These are phyloP conservation scores for Coleophora deauratella DNA, from an alignment of 2,888 invertebrate genomes.

Conservation along the genomic window DNA sequence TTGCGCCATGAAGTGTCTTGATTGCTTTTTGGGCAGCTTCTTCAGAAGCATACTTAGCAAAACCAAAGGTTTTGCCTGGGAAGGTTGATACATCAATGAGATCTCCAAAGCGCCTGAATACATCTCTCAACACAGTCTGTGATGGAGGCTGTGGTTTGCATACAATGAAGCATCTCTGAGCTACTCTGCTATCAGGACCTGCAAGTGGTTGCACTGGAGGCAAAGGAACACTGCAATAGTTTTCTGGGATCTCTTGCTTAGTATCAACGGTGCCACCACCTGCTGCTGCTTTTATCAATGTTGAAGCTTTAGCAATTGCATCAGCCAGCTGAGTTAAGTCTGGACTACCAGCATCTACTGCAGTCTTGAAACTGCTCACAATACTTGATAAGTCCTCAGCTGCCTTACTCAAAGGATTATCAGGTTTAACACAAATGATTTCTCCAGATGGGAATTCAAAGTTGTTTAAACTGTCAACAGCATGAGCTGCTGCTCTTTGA, in stretches of 20 bases:
- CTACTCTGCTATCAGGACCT: conserved; percentile 72
- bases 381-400: conserved; percentile 50
- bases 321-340: conserved; percentile 81
- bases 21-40: conserved; percentile 87
- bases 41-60: conserved; percentile 88
- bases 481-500: conserved; percentile 70
- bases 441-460: conserved; percentile 95
- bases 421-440: conserved; percentile 82
- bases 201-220: conserved; percentile 82
- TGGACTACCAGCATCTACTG: conserved; percentile 41
- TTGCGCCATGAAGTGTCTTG: conserved; percentile 82
- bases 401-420: conserved; percentile 48
- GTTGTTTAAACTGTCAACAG: conserved; percentile 88
- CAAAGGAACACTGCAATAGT: conserved; percentile 78
- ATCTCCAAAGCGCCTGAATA: conserved; percentile 92
- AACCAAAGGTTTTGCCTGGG: conserved; percentile 93
- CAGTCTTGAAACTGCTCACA: conserved; percentile 52
- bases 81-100: conserved; percentile 92
- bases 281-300: conserved; percentile 80
- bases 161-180: conserved; percentile 80
- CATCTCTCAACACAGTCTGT: conserved; percentile 82
- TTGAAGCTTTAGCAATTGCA: conserved; percentile 85
- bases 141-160: conserved; percentile 81
- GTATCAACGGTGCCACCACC: conserved; percentile 26
- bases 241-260: conserved; percentile 10